Evolutionary conservation across 2,888 invertebrate genomes (phyloP), one percentile per base, ranked within the genome.

Genomic region (Phortica okadai): DNA sequence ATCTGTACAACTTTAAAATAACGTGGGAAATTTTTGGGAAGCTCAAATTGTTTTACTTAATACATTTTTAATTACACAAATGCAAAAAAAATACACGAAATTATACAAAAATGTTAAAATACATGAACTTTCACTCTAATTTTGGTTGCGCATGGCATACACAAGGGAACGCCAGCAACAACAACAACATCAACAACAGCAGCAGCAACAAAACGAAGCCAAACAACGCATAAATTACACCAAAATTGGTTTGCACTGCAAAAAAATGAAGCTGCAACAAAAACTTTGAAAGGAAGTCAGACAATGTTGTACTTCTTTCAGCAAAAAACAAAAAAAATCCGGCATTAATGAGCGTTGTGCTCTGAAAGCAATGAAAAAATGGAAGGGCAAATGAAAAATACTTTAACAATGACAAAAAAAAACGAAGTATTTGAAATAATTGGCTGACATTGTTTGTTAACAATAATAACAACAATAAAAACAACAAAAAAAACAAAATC

Each of bases 401-500:
- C n/a, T 8, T 11, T 41, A 45, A 50, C 45, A 41, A 50, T 69
- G 62, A 44, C 74, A 74, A 25, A 33, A 21, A 21, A 21, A 73
- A 59, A 73, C 73, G 44, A 25, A 16, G 21, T 16, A 16, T 6
- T 14, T 33, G 42, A 56, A 42, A 67, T 7, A 62, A 21, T n/a
- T 72, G 69, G 16, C 66, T 42, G 56, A 85, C 84, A 81, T 84
- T 85, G 80, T 88, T 87, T 85, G 85, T 88, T 33, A n/a, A 66
- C 41, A 44, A 42, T n/a, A 69, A 69, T 33, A n/a, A 66, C 41
- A 44, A 42, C 8, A 69, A 69, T 41, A 64, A 41, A 6, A 16
- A 59, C 59, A 59, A 59, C 8, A 59, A 2, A 33, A 10, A 33
- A 33, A 33, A 66, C 8, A 1, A 66, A 66, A 42, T 42, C 70